Base-by-base conservation (phyloP, 2,113 vertebrate species). In the Lanius collurio region DNA sequence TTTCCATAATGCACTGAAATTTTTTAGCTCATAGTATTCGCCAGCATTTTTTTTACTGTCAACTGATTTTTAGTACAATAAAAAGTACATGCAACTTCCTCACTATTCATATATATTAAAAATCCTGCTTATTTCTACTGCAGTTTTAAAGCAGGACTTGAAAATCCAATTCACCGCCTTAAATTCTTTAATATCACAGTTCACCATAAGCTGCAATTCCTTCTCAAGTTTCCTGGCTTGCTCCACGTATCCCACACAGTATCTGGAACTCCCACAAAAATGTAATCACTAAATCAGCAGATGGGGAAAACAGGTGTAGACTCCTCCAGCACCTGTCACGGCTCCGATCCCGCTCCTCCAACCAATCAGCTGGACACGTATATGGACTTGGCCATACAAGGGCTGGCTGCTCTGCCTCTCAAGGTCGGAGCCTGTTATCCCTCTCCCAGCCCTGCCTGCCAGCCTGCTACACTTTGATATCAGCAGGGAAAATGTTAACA, bases 211-310 rank as follows among this genome's bases (percentile, higher is more conserved):
- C 93, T 96, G 47, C 91, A 93, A 98, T 97, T 98, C 95, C 97
- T 96, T 98, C 97, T 98, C 98, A 92, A 98, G 98, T 98, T 97
- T 98, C 98, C 98, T 98, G 98, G 98, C 98, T 96, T 75, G 95
- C 96, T 90, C 65, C 2, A 15, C 14, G 4, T 92, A 96, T 97
- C 97, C 95, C 96, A 94, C 97, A 97, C 73, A 93, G 96, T 94
- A 95, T 97, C 98, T 95, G 97, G 97, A 97, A 97, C 97, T 97
- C 95, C 94, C 91, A 97, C 97, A 98, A 98, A 98, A 98, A 97
- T 97, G 96, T 42, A 90, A 98, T 98, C 97, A 98, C 97, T 97
- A 97, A 96, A 97, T 95, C 97, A 98, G 97, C 98, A 98, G 94
- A 98, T 96, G 97, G 98, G 96, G 95, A 95, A 98, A 87, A 98